Evolutionary conservation across 2,113 vertebrate species (phyloP).

Genomic region (Dissostichus mawsoni): DNA sequence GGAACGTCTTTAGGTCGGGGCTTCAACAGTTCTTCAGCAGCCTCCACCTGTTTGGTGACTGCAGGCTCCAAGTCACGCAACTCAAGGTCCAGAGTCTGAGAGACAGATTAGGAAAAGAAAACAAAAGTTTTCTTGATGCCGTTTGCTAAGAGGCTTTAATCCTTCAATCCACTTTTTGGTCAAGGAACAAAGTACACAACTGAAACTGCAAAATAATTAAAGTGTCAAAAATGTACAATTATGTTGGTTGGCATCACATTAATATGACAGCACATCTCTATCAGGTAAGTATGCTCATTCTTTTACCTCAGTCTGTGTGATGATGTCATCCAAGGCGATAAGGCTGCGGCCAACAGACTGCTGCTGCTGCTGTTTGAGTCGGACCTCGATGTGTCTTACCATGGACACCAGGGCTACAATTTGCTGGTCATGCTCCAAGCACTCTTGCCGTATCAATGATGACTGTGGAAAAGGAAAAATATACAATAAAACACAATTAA

Average conservation of each 20-base stretch:
- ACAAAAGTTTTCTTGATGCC: slow-evolving; percentile 30
- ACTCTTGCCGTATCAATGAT: slow-evolving; percentile 87
- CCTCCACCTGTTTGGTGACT: slow-evolving; percentile 86
- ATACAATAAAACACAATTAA: not conserved
- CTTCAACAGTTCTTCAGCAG: slow-evolving; percentile 82
- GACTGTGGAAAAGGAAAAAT: slow-evolving; percentile 73
- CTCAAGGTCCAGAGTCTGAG: slow-evolving; percentile 89
- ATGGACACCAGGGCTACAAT: slow-evolving; percentile 90
- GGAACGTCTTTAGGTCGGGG: slow-evolving; percentile 88
- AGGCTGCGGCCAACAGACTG: slow-evolving; percentile 83
- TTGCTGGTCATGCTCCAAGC: slow-evolving; percentile 91
- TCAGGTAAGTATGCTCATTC: not conserved
- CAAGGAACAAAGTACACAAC: not conserved
- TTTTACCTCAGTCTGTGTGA: slow-evolving; percentile 89
- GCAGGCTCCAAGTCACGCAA: slow-evolving; percentile 87
- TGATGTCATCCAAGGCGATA: slow-evolving; percentile 83
- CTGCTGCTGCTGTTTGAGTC: slow-evolving; percentile 87
- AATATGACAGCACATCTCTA: not conserved
- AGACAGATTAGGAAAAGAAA: slow-evolving; percentile 26
- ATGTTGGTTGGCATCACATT: not conserved
- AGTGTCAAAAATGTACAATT: fast-evolving
- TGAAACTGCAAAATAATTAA: not conserved
- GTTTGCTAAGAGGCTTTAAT: slow-evolving; percentile 25
- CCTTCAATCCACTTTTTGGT: slow-evolving; percentile 28
- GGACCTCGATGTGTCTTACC: slow-evolving; percentile 92